A percentile compares a stretch with the other conserved stretches of the same genome.
Conservation (phyloP, 30 jellyfish, hydroid and myxozoan species). For the Nemopilema nomurai region DNA sequence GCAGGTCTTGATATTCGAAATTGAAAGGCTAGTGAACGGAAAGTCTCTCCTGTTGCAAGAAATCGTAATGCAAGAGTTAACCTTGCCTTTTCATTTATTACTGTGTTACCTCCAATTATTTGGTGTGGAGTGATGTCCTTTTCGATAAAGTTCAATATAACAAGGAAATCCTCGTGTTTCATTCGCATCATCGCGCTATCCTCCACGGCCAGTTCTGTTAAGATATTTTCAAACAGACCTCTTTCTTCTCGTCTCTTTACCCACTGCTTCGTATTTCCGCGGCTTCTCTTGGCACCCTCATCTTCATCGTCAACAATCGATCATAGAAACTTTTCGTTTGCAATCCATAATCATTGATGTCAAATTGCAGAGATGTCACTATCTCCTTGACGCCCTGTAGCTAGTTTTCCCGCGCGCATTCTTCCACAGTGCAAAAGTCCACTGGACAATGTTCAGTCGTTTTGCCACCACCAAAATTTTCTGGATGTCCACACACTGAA, state of each 20-base stretch:
- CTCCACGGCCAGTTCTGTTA: constrained; percentile 46
- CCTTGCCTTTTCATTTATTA: constrained; percentile 10
- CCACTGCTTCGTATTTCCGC: constrained; percentile 34
- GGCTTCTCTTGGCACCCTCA: background rate
- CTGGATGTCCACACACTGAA: background rate
- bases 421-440: background rate
- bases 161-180: constrained; percentile 1
- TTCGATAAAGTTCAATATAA: constrained; percentile 3
- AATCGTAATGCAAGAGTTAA: background rate
- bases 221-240: constrained; percentile 37
- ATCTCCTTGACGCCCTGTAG: background rate
- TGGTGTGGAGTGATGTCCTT: constrained; percentile 4
- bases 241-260: constrained; percentile 16
- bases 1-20: constrained; percentile 14
- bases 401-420: background rate
- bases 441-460: background rate
- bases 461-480: background rate
- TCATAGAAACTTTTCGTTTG: background rate
- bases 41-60: background rate
- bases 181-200: constrained; percentile 25
- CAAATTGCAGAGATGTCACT: background rate
- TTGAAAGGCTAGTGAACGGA: constrained; percentile 1
- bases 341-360: background rate
- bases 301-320: background rate
- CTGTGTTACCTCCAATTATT: background rate